Base-by-base conservation (phyloP, 35 echinoderm and acorn worm species). In the Amphiura filiformis region DNA sequence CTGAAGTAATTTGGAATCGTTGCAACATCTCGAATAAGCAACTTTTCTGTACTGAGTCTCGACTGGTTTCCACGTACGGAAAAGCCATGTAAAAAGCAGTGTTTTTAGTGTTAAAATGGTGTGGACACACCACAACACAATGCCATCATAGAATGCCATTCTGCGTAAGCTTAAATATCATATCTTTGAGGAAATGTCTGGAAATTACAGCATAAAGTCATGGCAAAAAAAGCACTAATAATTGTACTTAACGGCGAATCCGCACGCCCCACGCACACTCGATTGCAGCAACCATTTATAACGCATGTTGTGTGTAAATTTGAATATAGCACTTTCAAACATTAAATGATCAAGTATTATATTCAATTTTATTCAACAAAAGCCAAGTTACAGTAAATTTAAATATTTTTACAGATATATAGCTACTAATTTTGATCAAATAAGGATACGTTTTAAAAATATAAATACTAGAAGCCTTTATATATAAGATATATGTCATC, bases 121-220 rank as follows among this genome's bases (percentile, higher is more conserved):
- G 83, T 85, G 83, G 35, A 85, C 56, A 23, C 26, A 34, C 37
- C 37, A 33, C 14, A 85, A 40, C 31, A 85, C 56, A 18, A 61
- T 35, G 22, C 57, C 83, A 56, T 85, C 83, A 38, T 85, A 85
- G 65, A 85, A 85, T 34, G 83, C 83, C 83, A 85, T 85, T 15
- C 28, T n/a, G n/a, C n/a, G n/a, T n/a, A n/a, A n/a, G n/a, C n/a
- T n/a, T n/a, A n/a, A n/a, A n/a, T n/a, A n/a, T n/a, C n/a, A n/a
- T n/a, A n/a, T n/a, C n/a, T n/a, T 70, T 30, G 28, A 30, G 2
- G 26, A 70, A 11, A 30, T 13, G 28, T 23, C 26, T 70, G 15
- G 26, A 26, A 26, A 30, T 70, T 70, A 30, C 7, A 26, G 15
- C 26, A 70, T 23, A 70, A 13, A 15, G 26, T 70, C 61, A n/a